phyloP scores from a whole-genome alignment of 30 jellyfish, hydroid and myxozoan genomes.

The Hydra vulgaris region DNA sequence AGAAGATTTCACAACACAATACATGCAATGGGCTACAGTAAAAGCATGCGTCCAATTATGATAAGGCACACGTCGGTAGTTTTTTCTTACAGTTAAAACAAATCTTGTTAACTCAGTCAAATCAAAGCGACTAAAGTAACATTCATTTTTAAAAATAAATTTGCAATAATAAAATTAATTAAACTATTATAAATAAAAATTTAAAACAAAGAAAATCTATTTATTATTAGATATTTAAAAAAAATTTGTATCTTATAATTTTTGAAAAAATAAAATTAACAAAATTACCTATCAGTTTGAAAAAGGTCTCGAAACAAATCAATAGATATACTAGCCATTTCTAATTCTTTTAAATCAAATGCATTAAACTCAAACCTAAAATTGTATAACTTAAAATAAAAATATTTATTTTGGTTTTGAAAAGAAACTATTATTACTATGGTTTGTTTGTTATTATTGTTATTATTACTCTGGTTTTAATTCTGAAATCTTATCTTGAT shows the following conservation, averaged over 20 bases:
- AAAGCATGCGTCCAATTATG: slow-evolving; percentile 97
- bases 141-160: not conserved
- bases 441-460: no score
- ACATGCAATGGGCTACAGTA: slow-evolving; percentile 96
- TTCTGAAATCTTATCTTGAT: no score
- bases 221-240: not conserved
- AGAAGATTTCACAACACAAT: slow-evolving; percentile 65
- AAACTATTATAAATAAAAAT: no score
- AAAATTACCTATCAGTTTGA: slow-evolving; percentile 53
- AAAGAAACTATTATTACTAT: not conserved
- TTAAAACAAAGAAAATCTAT: no score
- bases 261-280: not conserved
- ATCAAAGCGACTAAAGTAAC: slow-evolving; percentile 55
- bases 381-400: not conserved
- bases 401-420: not conserved
- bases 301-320: slow-evolving; percentile 67
- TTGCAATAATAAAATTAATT: not conserved
- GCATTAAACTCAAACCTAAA: slow-evolving; percentile 75
- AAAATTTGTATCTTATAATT: not conserved
- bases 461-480: no score
- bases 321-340: slow-evolving; percentile 76
- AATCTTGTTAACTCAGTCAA: slow-evolving; percentile 68
- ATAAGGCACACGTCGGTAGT: slow-evolving; percentile 95
- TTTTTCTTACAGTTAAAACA: slow-evolving; percentile 78
- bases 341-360: slow-evolving; percentile 54